phyloP scores from a whole-genome alignment of 2,113 vertebrate genomes.

The Gopherus flavomarginatus region DNA sequence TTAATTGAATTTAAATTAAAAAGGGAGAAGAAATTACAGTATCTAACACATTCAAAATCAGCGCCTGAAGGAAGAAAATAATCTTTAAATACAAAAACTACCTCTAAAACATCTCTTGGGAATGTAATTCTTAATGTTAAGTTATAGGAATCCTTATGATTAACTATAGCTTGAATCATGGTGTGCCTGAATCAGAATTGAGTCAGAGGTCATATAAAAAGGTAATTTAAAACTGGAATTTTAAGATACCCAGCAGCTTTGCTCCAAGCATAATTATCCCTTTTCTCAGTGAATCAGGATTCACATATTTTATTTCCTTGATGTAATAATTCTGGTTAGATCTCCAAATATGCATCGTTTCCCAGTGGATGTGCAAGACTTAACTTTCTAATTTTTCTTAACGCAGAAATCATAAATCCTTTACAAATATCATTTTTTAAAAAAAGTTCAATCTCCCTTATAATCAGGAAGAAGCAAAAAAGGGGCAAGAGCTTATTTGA shows the following conservation, averaged over 20 bases:
- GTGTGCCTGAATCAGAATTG: neutral
- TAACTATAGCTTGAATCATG: neutral
- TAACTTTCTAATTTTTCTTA: neutral
- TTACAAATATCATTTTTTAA: neutral
- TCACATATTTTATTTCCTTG: neutral
- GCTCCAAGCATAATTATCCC: neutral
- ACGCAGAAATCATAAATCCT: neutral
- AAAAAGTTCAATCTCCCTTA: neutral
- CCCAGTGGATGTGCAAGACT: neutral
- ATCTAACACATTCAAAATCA: conserved; percentile 40
- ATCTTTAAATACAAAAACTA: neutral
- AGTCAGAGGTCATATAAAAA: neutral
- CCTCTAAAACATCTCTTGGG: neutral
- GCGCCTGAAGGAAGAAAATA: neutral
- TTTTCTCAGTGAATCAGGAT: neutral
- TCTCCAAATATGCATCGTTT: neutral
- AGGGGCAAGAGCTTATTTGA: neutral
- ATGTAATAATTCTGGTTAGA: neutral
- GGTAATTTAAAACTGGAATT: neutral
- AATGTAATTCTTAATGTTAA: neutral
- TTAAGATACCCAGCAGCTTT: neutral
- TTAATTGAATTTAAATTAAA: conserved; percentile 75
- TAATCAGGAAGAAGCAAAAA: neutral
- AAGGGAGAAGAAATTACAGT: conserved; percentile 64
- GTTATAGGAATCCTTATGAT: neutral